Conservation (phyloP, 2,113 vertebrate species). For the Boulengeromyrus knoepffleri region DNA sequence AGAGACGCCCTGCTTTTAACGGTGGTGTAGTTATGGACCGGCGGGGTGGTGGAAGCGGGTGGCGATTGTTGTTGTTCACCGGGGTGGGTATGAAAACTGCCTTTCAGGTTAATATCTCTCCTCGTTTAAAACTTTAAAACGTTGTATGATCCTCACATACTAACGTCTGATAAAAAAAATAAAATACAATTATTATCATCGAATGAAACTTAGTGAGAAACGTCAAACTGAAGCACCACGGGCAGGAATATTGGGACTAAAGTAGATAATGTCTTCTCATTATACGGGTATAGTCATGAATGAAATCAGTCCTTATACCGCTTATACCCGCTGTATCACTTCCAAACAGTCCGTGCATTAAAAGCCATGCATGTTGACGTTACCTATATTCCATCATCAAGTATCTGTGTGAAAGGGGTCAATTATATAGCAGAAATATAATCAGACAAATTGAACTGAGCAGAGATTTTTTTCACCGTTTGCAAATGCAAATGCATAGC, state of each 20-base stretch:
- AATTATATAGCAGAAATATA: background rate
- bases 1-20: too few species aligned
- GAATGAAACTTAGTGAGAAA: background rate
- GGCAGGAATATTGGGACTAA: background rate
- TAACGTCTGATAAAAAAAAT: background rate
- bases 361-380: background rate
- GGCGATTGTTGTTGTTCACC: background rate
- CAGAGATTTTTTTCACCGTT: background rate
- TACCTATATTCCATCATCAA: background rate
- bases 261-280: background rate
- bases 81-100: background rate
- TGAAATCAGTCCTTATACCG: background rate
- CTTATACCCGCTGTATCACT: background rate
- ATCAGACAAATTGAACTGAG: background rate
- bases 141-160: background rate
- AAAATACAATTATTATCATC: background rate
- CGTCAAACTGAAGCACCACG: background rate
- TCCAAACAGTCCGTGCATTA: background rate
- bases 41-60: too few species aligned
- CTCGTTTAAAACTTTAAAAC: background rate
- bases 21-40: too few species aligned
- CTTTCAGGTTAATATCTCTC: background rate
- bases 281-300: background rate
- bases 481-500: background rate
- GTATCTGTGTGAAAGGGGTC: background rate